Conservation (phyloP, 1,140 invertebrate genomes). For the Laupala kohalensis region DNA sequence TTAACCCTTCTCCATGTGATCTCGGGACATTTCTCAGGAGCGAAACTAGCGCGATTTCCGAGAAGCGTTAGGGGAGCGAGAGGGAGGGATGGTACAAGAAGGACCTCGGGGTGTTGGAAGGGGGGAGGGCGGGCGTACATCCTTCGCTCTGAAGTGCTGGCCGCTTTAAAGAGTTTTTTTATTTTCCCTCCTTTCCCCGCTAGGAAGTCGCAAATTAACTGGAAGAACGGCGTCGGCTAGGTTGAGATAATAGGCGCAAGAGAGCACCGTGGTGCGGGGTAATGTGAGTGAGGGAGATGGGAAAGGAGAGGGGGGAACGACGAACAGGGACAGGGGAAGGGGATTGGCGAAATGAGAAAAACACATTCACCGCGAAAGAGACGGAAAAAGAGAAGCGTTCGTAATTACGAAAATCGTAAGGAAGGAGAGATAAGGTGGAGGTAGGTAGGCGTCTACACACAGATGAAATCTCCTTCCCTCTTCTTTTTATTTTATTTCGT, state of each 20-base stretch:
- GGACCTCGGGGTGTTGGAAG: neutral
- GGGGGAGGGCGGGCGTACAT: neutral
- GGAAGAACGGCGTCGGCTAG: neutral
- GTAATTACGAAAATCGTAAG: neutral
- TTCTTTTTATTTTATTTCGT: neutral
- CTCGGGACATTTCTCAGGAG: neutral
- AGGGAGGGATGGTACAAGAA: neutral
- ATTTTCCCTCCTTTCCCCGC: no score
- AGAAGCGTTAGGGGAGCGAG: neutral
- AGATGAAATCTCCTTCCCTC: neutral
- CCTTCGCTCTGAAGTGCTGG: neutral
- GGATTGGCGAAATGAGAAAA: neutral
- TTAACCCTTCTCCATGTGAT: no score
- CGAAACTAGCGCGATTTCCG: neutral
- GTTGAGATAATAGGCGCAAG: neutral
- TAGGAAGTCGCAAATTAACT: neutral
- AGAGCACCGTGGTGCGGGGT: neutral
- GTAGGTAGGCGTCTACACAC: neutral
- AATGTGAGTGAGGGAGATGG: neutral
- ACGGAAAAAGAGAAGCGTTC: neutral
- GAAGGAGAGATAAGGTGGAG: neutral
- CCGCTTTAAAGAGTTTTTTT: neutral
- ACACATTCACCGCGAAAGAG: neutral
- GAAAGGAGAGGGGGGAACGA: neutral
- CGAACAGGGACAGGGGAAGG: neutral